Percentiles rank a stretch among this genome's conserved stretches.
Conservation (phyloP, 2,888 invertebrate species). For the Liposcelis brunnea region DNA sequence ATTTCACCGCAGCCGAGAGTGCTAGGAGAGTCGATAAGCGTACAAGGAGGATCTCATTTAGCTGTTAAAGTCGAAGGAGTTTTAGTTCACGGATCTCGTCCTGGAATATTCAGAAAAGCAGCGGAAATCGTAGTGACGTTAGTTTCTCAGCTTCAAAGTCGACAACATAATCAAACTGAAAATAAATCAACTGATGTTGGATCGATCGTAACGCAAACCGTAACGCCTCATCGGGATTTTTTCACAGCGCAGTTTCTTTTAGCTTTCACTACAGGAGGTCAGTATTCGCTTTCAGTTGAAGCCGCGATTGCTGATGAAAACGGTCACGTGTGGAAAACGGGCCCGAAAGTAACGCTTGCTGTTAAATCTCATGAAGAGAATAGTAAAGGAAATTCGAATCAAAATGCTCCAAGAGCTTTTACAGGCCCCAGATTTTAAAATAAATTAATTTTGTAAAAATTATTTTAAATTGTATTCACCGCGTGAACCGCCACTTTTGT, state of each 20-base stretch:
- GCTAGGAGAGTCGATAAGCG: constrained; percentile 65
- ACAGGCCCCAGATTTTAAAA: neutral
- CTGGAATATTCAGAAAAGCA: constrained; percentile 52
- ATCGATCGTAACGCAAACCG: constrained; percentile 52
- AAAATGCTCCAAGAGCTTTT: neutral
- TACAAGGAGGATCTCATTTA: constrained; percentile 68
- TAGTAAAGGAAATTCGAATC: neutral
- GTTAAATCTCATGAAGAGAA: constrained; percentile 54
- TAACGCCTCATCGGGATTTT: constrained; percentile 82
- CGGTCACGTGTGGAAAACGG: constrained; percentile 79
- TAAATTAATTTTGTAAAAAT: neutral
- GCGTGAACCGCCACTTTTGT: constrained; percentile 59
- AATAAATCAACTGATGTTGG: constrained; percentile 19
- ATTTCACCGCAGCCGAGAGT: constrained; percentile 64
- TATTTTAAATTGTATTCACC: constrained; percentile 23
- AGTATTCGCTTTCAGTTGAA: constrained; percentile 63
- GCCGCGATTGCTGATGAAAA: constrained; percentile 71
- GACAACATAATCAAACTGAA: constrained; percentile 19
- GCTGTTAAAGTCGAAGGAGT: constrained; percentile 91
- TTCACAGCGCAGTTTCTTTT: constrained; percentile 85
- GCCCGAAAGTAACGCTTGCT: constrained; percentile 58
- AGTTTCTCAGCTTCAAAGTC: constrained; percentile 40
- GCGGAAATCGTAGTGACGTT: constrained; percentile 52
- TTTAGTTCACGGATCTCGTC: constrained; percentile 50
- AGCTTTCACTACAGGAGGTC: constrained; percentile 41